phyloP scores from a whole-genome alignment of 2,888 invertebrate genomes.

The Palloptera scutellata region DNA sequence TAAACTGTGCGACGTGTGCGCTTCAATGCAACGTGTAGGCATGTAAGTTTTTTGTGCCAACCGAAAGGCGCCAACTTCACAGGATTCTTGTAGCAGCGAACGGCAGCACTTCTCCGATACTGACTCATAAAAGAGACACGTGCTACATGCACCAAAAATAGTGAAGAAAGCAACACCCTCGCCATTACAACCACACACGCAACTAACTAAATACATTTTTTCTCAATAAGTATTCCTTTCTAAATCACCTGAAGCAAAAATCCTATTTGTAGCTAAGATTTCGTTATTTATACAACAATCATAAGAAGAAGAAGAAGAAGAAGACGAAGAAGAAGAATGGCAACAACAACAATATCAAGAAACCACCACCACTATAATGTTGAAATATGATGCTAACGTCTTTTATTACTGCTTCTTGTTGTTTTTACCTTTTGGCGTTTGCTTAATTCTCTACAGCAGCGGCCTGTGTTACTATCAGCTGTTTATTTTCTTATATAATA shows the following conservation, averaged over 20 bases:
- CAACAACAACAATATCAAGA: too few relatives aligned
- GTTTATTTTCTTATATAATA: too few relatives aligned
- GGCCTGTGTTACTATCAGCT: background rate
- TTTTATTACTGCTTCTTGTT: too few relatives aligned
- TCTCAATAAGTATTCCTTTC: background rate
- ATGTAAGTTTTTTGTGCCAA: conserved; percentile 20
- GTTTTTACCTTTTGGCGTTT: conserved; percentile 5
- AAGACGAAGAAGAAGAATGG: too few relatives aligned
- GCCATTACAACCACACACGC: conserved; percentile 10
- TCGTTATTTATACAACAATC: too few relatives aligned
- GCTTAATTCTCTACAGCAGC: background rate
- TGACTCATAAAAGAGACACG: conserved; percentile 43
- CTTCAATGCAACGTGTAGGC: too few relatives aligned
- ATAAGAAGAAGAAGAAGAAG: too few relatives aligned
- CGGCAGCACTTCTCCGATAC: background rate
- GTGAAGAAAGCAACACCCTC: conserved; percentile 47
- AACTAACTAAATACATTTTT: too few relatives aligned
- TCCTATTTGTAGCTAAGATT: conserved; percentile 36
- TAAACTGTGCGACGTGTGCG: too few relatives aligned
- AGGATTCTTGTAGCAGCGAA: conserved; percentile 26
- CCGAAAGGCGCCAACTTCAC: conserved; percentile 55
- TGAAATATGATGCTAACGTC: too few relatives aligned
- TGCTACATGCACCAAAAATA: conserved; percentile 42
- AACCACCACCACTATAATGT: too few relatives aligned
- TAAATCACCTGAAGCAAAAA: conserved; percentile 49